These are phyloP conservation scores for Didymodactylos carnosus DNA, from an alignment of 2,888 invertebrate genomes.

Conservation along the genomic window DNA sequence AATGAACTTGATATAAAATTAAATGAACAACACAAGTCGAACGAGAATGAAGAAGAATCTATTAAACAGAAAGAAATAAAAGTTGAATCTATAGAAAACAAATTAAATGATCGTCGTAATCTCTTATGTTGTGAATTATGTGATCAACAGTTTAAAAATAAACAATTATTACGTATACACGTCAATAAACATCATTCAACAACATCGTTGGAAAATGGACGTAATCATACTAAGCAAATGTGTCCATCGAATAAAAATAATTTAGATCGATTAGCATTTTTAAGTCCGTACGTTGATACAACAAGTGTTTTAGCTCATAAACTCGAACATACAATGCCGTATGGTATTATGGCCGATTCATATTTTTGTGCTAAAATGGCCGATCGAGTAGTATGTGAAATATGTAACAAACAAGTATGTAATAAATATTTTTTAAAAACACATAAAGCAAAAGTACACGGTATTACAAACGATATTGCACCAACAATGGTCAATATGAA, in stretches of 20 bases:
- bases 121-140: conserved; percentile 53
- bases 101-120: background rate
- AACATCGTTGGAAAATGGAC: background rate
- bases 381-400: conserved; percentile 49
- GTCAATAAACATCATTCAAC: conserved; percentile 13
- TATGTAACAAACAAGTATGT: conserved; percentile 92
- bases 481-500: background rate
- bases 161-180: conserved; percentile 30
- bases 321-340: conserved; percentile 1
- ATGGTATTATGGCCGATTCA: conserved; percentile 11
- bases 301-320: background rate
- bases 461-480: conserved; percentile 17
- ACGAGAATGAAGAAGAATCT: no score
- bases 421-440: conserved; percentile 99
- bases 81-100: no score
- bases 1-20: no score
- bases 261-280: background rate
- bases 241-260: background rate
- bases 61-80: no score
- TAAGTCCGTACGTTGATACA: background rate
- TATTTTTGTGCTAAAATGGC: conserved; percentile 26
- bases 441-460: conserved; percentile 89
- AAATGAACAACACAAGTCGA: no score
- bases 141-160: conserved; percentile 40
- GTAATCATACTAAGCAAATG: background rate